Evolutionary conservation across 2,797 vertebrate species (phyloP), one percentile per base, ranked within the genome.

Genomic region (Aplochiton taeniatus): DNA sequence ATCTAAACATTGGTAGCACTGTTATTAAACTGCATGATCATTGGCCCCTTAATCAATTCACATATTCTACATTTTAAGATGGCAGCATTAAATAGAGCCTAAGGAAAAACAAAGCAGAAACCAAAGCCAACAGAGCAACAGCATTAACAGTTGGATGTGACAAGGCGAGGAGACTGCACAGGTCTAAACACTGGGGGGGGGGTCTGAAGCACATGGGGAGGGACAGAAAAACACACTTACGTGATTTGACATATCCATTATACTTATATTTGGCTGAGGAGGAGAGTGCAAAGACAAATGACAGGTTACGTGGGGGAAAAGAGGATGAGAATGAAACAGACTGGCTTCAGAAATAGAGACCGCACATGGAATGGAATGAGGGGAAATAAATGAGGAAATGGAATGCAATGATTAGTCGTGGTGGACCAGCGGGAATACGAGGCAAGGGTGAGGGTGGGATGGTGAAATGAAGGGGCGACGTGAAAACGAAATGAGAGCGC

Each of bases 171-270:
- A 63, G 76, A 67, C 77, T 88, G 78, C 19, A 79, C 57, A 60
- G 45, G 72, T 76, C 75, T 85, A 84, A 83, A 87, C 85, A 89
- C 80, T 41, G 53, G 10, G 16, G 6, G 53, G 53, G 17, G 52
- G 18, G 17, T 17, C 65, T 79, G 80, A 75, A 76, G 82, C 71
- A 80, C 77, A 82, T 84, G 84, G 81, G 83, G 68, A 84, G 86
- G 84, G 85, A 84, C 83, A 83, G 87, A 88, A 81, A 89, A 84
- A 83, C 80, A 88, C 83, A 94, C 92, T 94, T 93, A 93, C 91
- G 90, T 93, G 92, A 86, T 91, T 88, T 92, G 91, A 93, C 91
- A 93, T 86, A 93, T 94, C 93, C 92, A 84, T 94, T 93, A 94
- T 90, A 93, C 89, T 92, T 93, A 93, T 91, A 93, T 93, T 93